Base-by-base conservation (phyloP, 2,888 invertebrate genomes). In the Fabriciana adippe region DNA sequence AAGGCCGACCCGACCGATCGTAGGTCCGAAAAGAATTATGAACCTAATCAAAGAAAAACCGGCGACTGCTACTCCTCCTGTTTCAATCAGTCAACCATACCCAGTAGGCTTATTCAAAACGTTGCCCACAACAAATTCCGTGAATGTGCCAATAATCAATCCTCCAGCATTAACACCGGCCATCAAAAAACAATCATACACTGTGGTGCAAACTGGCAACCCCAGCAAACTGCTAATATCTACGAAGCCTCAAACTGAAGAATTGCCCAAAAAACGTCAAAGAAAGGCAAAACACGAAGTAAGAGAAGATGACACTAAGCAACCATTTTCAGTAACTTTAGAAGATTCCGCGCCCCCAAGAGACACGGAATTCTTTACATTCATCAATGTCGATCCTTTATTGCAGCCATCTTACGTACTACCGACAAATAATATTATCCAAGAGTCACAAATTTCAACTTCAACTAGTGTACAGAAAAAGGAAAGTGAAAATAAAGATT, bases 191-290 rank as follows among this genome's bases (percentile, higher is more conserved):
- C 92, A 90, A 64, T 89, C 90, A 0, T 92, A 92, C 67, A 89
- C 89, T 18, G 81, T 92, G 54, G 87, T 92, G 0, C 90, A 88
- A 77, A 92, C 92, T 16, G 89, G 86, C 0, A 86, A 92, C 75
- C 92, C 92, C 0, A 90, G 86, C 73, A 92, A 92, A 79, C 75
- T 92, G 50, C 72, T 92, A 18, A 91, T 92, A 80, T 92, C 92
- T n/a, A 84, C 89, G 3, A 92, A 90, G 79, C 78, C 88, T 0
- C 81, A 83, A 67, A 72, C 76, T 0, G 82, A 79, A 18, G 86
- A 85, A 55, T 66, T 73, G 1, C 73, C 79, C 6, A 88, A 81
- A 72, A 92, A 88, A 74, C 81, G 79, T 31, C 66, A 67, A 16
- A 86, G 74, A 68, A 90, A 83, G 74, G 26, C 72, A 3, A 85